A percentile compares a stretch with the other conserved stretches of the same genome.
Conservation (phyloP, 2,888 invertebrate genomes). For the Fragum fragum region DNA sequence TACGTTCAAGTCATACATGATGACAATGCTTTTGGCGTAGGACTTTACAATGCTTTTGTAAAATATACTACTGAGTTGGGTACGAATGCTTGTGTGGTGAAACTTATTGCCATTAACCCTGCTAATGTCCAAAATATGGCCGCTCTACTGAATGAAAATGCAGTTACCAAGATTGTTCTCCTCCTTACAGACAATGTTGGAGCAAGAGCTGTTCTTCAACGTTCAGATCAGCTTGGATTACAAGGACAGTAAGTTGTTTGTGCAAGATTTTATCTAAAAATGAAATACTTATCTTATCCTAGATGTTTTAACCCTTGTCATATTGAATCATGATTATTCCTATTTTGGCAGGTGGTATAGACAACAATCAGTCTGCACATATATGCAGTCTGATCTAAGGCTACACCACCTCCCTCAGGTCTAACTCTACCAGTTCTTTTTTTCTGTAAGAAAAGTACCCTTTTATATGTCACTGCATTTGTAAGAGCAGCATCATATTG, state of each 20-base stretch:
- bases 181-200: slow-evolving; percentile 60
- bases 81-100: slow-evolving; percentile 71
- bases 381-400: too few relatives aligned
- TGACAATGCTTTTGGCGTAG: slow-evolving; percentile 64
- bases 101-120: slow-evolving; percentile 1
- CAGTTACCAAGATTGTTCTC: slow-evolving; percentile 60
- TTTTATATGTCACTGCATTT: too few relatives aligned
- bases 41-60: slow-evolving; percentile 59
- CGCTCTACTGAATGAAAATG: slow-evolving; percentile 39
- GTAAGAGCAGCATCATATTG: too few relatives aligned
- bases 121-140: slow-evolving; percentile 19
- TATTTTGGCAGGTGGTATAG: too few relatives aligned
- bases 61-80: slow-evolving; percentile 32
- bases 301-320: too few relatives aligned
- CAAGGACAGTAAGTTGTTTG: slow-evolving; percentile 37
- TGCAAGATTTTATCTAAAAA: too few relatives aligned
- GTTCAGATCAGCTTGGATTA: slow-evolving; percentile 11
- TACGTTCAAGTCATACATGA: slow-evolving; percentile 71
- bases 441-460: too few relatives aligned
- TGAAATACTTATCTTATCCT: too few relatives aligned
- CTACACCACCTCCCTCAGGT: too few relatives aligned
- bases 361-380: too few relatives aligned
- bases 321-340: too few relatives aligned
- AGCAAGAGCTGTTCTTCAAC: slow-evolving; percentile 48
- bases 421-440: too few relatives aligned